Conservation (phyloP, 2,888 invertebrate genomes). For the Acrocyrtus sp. region DNA sequence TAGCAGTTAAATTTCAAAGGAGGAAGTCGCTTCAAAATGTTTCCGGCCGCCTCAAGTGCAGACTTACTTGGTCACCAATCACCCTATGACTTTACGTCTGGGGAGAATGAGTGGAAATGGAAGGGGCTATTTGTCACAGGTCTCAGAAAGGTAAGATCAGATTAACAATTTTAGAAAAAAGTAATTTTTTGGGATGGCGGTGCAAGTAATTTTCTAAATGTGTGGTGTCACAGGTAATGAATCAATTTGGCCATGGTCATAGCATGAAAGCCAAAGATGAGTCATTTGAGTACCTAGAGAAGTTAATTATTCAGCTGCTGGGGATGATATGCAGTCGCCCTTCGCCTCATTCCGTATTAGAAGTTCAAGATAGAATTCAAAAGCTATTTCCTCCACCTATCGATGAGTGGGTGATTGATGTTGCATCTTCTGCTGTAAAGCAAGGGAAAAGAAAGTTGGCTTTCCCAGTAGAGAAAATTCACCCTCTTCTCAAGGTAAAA, state of each 20-base stretch:
- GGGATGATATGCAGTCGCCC: conserved; percentile 89
- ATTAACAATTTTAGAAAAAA: conserved; percentile 1
- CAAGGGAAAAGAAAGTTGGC: conserved; percentile 79
- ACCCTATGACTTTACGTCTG: conserved; percentile 67
- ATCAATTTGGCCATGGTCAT: too few species aligned
- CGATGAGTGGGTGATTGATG: conserved; percentile 91
- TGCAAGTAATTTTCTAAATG: background rate
- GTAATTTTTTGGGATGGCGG: background rate
- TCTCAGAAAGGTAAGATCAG: conserved; percentile 79
- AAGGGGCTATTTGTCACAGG: conserved; percentile 88
- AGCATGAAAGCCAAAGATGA: conserved; percentile 85
- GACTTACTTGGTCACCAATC: conserved; percentile 48
- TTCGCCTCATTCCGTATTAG: conserved; percentile 72
- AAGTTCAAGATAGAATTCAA: conserved; percentile 92
- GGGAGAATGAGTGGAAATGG: conserved; percentile 92
- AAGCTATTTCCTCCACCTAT: conserved; percentile 95
- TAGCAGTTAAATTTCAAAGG: too few species aligned
- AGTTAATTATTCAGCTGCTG: conserved; percentile 86
- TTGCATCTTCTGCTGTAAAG: conserved; percentile 86
- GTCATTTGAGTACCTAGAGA: conserved; percentile 92
- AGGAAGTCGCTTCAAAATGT: conserved; percentile 58
- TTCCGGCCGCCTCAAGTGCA: conserved; percentile 58
- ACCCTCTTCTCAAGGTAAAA: conserved; percentile 74
- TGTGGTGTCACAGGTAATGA: conserved; percentile 77
- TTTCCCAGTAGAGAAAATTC: conserved; percentile 89